Base-by-base conservation (phyloP, 2,113 vertebrate genomes). In the Baryphthengus martii region DNA sequence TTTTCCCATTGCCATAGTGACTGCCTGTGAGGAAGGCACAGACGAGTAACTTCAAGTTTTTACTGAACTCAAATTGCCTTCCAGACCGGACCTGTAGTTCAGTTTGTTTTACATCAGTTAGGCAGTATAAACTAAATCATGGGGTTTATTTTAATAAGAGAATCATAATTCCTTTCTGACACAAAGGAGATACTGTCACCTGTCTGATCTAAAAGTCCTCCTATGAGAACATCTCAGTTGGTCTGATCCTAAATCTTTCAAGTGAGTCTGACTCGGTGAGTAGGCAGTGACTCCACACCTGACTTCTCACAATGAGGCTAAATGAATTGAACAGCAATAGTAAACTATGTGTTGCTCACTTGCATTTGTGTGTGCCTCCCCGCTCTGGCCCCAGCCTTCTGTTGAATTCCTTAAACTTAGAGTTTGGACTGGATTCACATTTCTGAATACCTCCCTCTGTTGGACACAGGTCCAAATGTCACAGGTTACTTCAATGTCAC, bases 1-100 rank as follows among this genome's bases (percentile, higher is more conserved):
- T 98, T 98, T 98, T 97, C 73, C 96, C 90, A 97, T 98, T 89
- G 58, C 97, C 97, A 98, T 98, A 97, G 98, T 31, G 97, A 98
- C 95, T 40, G 85, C 81, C 82, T 93, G 93, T 67, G 74, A 95
- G 83, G 95, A 94, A 95, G 88, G 93, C 94, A 87, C 45, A 86
- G 93, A 42, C 2, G 9, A 96, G 33, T 76, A 95, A 96, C 84
- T 93, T 95, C 86, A 88, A 63, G 67, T 83, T 96, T 97, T 93
- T 92, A 71, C 74, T 66, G 86, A 97, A 66, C 55, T 31, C 49
- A 63, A 45, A 76, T 29, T 79, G 71, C 70, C 79, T 92, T 56
- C 74, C 47, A 74, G 94, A 44, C 68, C 29, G 37, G 67, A 88
- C 84, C 33, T 88, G 50, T 63, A 70, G 67, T 88, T 56, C 8